Base-by-base conservation (phyloP, 23 tunicate genomes). In the Halocynthia aurantium region DNA sequence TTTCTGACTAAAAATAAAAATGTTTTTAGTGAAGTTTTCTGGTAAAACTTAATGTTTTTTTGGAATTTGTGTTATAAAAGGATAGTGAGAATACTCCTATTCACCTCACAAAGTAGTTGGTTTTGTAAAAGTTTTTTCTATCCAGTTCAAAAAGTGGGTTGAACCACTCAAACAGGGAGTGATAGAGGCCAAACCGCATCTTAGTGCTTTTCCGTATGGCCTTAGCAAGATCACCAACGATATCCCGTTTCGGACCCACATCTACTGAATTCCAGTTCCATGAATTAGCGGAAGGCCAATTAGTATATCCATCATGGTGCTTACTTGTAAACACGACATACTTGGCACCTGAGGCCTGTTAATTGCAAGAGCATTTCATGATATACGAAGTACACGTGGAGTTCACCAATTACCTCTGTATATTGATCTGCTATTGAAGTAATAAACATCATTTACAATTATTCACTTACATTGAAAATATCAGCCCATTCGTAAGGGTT, bases 291-390 rank as follows among this genome's bases (percentile, higher is more conserved):
- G 97, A 91, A 22, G 97, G 97, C 97, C 97, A 91, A 60, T 85
- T 82, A 0, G 97, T 91, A 77, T 70, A 91, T 7, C 97, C 97
- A 55, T 91, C 97, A 65, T 91, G 97, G 78, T 91, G 97, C 72
- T 86, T 86, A 55, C 85, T 81, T 8, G 91, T 86, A 6, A 86
- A 52, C 44, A 81, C 91, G 13, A 81, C 70, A 52, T 86, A 86
- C 44, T 86, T 78, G 12, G 91, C 91, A 11, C 91, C 91, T 18
- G 91, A 77, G 5, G 68, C 82, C 73, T 80, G 63, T 13, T 10
- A 65, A 65, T 65, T 20, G n/a, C 17, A 15, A 60, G n/a, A 18
- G 17, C 17, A 60, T 17, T 60, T 15, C 64, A 60, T 60, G n/a
- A 60, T 15, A 60, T 60, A 4, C n/a, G 4, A 18, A 60, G 17